These are phyloP conservation scores for Rhabdomys dilectus DNA, from an alignment of 2,113 vertebrate genomes.

Conservation along the genomic window DNA sequence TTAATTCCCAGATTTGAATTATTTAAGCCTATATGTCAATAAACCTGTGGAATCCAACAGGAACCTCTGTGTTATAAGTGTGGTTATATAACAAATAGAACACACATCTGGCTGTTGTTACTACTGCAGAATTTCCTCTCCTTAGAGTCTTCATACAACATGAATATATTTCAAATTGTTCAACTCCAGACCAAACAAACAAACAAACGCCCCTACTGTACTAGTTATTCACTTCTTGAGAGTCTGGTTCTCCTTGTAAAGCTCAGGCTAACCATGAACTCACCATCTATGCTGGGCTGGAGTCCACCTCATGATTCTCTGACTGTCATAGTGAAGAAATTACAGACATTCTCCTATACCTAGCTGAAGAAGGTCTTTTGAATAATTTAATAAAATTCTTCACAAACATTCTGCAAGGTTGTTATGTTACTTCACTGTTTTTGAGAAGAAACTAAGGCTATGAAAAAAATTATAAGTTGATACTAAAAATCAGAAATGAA, in stretches of 20 bases:
- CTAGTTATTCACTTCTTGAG: neutral
- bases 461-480: neutral
- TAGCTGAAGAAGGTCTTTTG: neutral
- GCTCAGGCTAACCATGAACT: neutral
- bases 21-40: neutral
- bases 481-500: neutral
- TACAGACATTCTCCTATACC: too few species aligned
- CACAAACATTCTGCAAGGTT: neutral
- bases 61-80: neutral
- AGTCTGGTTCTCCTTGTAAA: neutral
- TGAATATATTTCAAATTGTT: neutral
- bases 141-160: neutral
- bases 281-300: neutral
- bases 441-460: neutral
- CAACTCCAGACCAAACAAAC: neutral
- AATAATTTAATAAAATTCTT: neutral
- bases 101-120: neutral
- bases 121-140: neutral
- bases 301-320: neutral
- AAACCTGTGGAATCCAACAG: neutral
- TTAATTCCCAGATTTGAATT: neutral
- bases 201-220: neutral
- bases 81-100: neutral
- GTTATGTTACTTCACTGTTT: neutral
- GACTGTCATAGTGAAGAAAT: neutral